Conservation (phyloP, 2,888 invertebrate genomes). For the Lypha dubia region DNA sequence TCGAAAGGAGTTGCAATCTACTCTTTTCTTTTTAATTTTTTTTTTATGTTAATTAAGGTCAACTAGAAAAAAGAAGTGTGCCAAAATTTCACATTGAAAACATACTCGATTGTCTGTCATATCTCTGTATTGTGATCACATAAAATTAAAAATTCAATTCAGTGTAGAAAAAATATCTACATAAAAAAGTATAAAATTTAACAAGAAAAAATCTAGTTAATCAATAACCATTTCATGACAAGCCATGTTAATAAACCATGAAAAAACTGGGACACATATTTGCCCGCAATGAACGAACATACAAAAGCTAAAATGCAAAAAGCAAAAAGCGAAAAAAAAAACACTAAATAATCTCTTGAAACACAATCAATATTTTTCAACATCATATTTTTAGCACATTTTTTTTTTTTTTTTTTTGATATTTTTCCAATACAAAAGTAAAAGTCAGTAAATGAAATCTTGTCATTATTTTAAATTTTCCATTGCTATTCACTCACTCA, state of each 20-base stretch:
- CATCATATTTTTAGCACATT: constrained; percentile 20
- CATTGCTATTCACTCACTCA: constrained; percentile 7
- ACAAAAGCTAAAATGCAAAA: not conserved
- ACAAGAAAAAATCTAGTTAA: constrained; percentile 42
- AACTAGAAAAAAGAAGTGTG: constrained; percentile 21
- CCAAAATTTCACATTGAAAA: not conserved
- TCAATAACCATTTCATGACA: constrained; percentile 67
- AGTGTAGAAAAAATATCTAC: constrained; percentile 9
- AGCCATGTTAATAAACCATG: constrained; percentile 58
- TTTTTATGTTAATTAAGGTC: not conserved
- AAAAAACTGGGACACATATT: constrained; percentile 69
- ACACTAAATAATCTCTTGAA: constrained; percentile 1
- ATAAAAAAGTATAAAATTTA: not conserved
- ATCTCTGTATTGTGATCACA: not conserved
- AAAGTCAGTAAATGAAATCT: constrained; percentile 64
- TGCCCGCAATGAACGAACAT: constrained; percentile 7
- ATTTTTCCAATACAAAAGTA: constrained; percentile 61
- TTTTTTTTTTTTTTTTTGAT: no score
- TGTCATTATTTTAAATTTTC: constrained; percentile 57
- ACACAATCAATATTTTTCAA: constrained; percentile 61
- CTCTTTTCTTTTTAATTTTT: no score
- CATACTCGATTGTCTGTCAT: constrained; percentile 30
- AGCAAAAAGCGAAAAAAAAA: not conserved
- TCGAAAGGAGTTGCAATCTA: no score
- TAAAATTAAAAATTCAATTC: constrained; percentile 25